Percentiles rank a stretch among this genome's conserved stretches.
Evolutionary conservation across 2,113 vertebrate genomes (phyloP).

Genomic region (Leptobrachium ailaonicum): DNA sequence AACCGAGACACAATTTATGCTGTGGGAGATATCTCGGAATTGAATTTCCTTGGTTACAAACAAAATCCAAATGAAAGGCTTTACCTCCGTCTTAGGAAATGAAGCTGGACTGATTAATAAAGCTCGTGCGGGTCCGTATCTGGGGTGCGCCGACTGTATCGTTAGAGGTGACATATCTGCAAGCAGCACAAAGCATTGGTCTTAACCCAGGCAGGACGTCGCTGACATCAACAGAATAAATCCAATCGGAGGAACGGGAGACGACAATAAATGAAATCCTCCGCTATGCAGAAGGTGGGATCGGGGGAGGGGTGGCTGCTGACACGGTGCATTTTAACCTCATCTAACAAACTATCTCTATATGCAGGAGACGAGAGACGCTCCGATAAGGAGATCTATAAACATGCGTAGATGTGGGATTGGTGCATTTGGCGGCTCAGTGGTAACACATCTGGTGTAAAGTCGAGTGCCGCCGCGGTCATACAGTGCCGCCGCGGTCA

Average conservation of each 20-base stretch:
- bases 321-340: neutral
- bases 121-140: constrained; percentile 37
- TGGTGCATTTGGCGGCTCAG: too few relatives aligned
- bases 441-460: too few relatives aligned
- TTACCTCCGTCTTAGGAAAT: constrained; percentile 37
- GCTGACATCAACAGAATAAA: constrained; percentile 27
- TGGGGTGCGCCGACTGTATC: constrained; percentile 41
- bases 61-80: constrained; percentile 32
- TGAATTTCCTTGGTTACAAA: neutral
- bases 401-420: too few relatives aligned
- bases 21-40: constrained; percentile 47
- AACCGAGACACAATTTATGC: constrained; percentile 35
- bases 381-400: too few relatives aligned
- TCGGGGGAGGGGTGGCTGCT: neutral
- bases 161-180: constrained; percentile 50
- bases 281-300: neutral
- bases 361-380: too few relatives aligned
- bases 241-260: constrained; percentile 6
- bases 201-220: neutral
- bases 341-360: neutral
- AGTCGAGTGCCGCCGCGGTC: too few relatives aligned
- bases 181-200: neutral
- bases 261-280: neutral
- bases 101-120: constrained; percentile 50
- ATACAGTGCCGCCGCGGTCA: too few relatives aligned